phyloP scores from a whole-genome alignment of 2,113 vertebrate species.

The Cochlearius cochlearius region DNA sequence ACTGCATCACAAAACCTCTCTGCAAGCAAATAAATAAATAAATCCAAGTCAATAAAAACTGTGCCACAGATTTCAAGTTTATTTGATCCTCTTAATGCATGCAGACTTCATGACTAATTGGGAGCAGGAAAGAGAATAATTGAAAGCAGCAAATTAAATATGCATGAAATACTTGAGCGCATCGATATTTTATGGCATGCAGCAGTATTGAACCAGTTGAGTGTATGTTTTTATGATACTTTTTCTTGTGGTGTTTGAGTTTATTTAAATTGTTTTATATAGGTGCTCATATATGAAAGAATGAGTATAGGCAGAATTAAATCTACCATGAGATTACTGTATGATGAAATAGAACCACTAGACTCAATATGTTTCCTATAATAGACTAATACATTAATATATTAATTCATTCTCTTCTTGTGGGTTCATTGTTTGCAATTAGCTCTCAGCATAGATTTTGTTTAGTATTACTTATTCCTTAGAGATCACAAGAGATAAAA shows the following conservation, averaged over 20 bases:
- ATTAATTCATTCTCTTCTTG: constrained; percentile 49
- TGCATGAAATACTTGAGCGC: not conserved
- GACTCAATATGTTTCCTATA: not conserved
- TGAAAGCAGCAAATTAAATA: constrained; percentile 7
- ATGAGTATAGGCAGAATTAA: not conserved
- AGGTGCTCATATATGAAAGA: not conserved
- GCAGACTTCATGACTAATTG: not conserved
- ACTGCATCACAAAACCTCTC: not conserved
- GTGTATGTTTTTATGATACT: not conserved
- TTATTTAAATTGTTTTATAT: not conserved
- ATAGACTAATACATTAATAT: not conserved
- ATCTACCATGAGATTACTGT: not conserved
- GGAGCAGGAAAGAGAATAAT: not conserved
- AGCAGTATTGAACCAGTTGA: not conserved
- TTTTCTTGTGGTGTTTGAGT: not conserved
- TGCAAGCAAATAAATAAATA: not conserved
- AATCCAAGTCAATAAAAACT: not conserved
- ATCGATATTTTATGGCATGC: not conserved
- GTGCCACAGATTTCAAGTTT: not conserved
- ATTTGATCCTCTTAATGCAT: constrained; percentile 36
- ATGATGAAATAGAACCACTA: not conserved
- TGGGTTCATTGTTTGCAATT: constrained; percentile 18
- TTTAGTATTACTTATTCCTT: constrained; percentile 17
- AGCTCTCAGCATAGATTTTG: not conserved
- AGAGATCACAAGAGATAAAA: not conserved